Evolutionary conservation across 2,113 vertebrate genomes (phyloP).

Genomic region (Etia nguti): DNA sequence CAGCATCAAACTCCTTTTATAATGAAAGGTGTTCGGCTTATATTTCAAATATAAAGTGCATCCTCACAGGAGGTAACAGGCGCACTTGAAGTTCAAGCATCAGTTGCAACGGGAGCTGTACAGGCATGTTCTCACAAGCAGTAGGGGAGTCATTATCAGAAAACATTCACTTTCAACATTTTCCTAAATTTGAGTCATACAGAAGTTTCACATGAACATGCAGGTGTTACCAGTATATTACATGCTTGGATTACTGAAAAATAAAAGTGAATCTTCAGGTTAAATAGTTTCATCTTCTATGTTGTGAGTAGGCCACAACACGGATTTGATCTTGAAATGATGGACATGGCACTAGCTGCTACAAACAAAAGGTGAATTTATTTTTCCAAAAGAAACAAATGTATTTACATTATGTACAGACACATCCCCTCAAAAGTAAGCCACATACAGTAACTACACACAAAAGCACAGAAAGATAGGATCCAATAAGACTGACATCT

Average conservation of each 20-base stretch:
- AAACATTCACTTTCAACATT: background rate
- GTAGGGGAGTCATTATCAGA: background rate
- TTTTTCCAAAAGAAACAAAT: conserved; percentile 42
- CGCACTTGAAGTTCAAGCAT: background rate
- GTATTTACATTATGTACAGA: conserved; percentile 72
- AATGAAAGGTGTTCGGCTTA: background rate
- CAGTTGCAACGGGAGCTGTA: background rate
- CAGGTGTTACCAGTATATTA: background rate
- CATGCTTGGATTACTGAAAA: rapidly evolving
- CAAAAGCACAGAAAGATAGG: conserved; percentile 5
- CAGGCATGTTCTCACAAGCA: background rate
- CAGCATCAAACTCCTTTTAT: background rate
- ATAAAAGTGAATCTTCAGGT: background rate
- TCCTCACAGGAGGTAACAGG: background rate
- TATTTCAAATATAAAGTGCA: background rate
- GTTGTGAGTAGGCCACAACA: background rate
- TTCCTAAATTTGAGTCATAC: background rate
- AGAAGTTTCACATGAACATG: background rate
- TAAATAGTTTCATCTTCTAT: background rate
- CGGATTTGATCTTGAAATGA: rapidly evolving
- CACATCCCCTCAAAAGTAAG: conserved; percentile 14
- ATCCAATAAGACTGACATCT: conserved; percentile 23
- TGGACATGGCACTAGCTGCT: background rate
- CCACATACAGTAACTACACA: conserved; percentile 37
- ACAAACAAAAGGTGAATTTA: conserved; percentile 56